Base-by-base conservation (phyloP, 1,140 invertebrate species). In the Drosophila mojavensis region DNA sequence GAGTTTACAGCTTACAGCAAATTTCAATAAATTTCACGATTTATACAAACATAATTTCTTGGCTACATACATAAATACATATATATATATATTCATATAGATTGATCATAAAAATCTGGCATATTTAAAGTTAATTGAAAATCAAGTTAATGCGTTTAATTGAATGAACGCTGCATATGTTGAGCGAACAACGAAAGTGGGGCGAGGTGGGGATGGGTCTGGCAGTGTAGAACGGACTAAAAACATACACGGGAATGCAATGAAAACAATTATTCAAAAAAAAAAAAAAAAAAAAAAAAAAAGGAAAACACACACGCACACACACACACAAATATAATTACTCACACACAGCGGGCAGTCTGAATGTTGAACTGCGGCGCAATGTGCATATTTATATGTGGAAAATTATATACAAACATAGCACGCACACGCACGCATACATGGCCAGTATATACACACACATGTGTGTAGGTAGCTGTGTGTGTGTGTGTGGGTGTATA, bases 61-160 rank as follows among this genome's bases (percentile, higher is more conserved):
- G 43, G n/a, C 54, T 17, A 50, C 4, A 15, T 4, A n/a, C 4
- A 47, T 15, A 47, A 17, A 33, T 6, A 30, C 28, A 3, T 17
- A 50, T 7, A 45, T 6, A 24, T 24, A 30, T 30, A 30, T 28
- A 28, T 4, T 28, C 28, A 39, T 13, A 39, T 11, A 39, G 39
- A 48, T 64, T 17, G 48, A 64, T 73, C 70, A 75, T 76, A 72
- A 88, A 86, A 88, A 80, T 88, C 62, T 61, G 51, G 54, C 73
- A 61, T 74, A 82, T 82, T 89, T 79, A 83, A 89, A 79, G 84
- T 88, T 88, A 88, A 88, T 88, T 88, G 83, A 88, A 88, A 88
- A 88, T 88, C 84, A 88, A 88, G 83, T 88, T 89, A 88, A 88
- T 89, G 80, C 83, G 73, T 88, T 89, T 88, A 88, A 89, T 88